Evolutionary conservation across 1,140 invertebrate species (phyloP), one percentile per base, ranked within the genome.

Genomic region (Drosophila neocordata): DNA sequence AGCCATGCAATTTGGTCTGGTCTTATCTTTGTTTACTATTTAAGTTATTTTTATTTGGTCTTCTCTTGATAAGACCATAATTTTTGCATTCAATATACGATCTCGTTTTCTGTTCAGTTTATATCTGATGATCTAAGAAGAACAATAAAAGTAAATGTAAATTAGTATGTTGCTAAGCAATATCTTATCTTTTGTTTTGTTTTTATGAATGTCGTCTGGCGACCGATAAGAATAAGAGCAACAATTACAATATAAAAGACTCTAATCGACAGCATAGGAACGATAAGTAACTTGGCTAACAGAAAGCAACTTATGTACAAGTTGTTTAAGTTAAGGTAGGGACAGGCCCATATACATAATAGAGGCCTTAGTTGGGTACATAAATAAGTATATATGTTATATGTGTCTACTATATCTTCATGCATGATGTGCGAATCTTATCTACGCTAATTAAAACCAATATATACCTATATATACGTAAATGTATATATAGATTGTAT

Each of bases 1-100:
- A 35, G 12, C 65, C 76, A 67, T 56, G 65, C 59, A 77, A 63
- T 53, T 31, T 20, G 41, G 34, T 11, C 34, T 35, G 34, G 11
- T 35, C 34, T 27, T 24, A 56, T 68, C 53, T 67, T 48, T 20
- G 57, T 38, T 48, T 60, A 70, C 31, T 67, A 56, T 58, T 56
- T 56, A 65, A 55, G 57, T 20, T 13, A 27, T 27, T 64, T 37
- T 63, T 24, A 35, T 41, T 35, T 59, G 52, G n/a, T 37, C 20
- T 48, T 72, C 51, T 15, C 31, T 38, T 44, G 56, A 85, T 64
- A 66, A 68, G 69, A 70, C 38, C 77, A 85, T 81, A 68, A 64
- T 68, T 64, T 65, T 44, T 55, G 65, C 65, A 67, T 60, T 56
- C 58, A 57, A 38, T 52, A 37, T 37, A 34, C 11, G 24, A n/a